These are phyloP conservation scores for Adelosebastes latens DNA, from an alignment of 2,797 vertebrate genomes.

Conservation along the genomic window DNA sequence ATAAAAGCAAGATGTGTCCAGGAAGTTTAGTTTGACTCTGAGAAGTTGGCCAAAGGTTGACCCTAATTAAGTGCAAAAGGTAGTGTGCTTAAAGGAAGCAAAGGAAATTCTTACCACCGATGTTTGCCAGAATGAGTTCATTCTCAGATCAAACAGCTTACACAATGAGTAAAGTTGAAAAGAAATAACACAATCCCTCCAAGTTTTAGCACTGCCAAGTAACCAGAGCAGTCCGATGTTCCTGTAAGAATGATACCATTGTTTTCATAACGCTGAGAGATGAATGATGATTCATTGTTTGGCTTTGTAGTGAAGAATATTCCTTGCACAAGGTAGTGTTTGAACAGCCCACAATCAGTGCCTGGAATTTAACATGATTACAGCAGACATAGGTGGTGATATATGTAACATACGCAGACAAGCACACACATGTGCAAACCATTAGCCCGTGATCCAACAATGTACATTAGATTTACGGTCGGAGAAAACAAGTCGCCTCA, in stretches of 20 bases:
- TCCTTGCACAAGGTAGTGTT: neutral
- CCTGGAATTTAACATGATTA: neutral
- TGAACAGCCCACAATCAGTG: neutral
- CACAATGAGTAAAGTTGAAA: neutral
- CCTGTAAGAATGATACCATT: constrained; percentile 13
- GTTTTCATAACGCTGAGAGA: constrained; percentile 14
- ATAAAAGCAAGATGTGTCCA: neutral
- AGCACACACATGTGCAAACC: constrained; percentile 2
- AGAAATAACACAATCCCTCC: neutral
- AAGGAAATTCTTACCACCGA: neutral
- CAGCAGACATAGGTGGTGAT: constrained; percentile 7
- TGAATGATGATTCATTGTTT: constrained; percentile 41
- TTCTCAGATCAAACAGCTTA: neutral
- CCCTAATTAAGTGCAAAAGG: neutral
- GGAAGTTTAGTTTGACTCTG: constrained; percentile 2
- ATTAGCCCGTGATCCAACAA: constrained; percentile 6
- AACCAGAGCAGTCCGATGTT: constrained; percentile 1
- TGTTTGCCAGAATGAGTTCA: neutral
- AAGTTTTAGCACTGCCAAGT: neutral
- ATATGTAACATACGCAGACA: neutral
- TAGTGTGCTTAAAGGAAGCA: neutral
- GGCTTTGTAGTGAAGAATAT: constrained; percentile 8
- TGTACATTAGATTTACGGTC: neutral
- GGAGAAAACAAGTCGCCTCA: constrained; percentile 6
- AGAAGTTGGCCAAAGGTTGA: constrained; percentile 18